These are phyloP conservation scores for Hippasteria phrygiana DNA, from an alignment of 53 echinoderm and acorn worm genomes.

Conservation along the genomic window DNA sequence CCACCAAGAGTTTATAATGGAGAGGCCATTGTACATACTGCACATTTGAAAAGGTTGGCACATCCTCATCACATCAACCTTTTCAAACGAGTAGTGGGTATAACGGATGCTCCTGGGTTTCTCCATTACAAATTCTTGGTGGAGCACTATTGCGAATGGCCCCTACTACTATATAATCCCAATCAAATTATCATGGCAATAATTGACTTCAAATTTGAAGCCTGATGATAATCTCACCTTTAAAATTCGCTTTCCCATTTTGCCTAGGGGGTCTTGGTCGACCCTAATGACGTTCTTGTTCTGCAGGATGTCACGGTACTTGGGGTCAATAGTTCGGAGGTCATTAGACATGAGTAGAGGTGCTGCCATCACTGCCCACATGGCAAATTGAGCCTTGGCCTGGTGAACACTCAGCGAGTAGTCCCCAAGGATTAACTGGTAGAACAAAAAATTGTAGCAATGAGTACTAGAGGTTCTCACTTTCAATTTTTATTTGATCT, in stretches of 20 bases:
- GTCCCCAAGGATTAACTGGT: conserved; percentile 93
- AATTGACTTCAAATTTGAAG: too few species aligned
- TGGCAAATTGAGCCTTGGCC: conserved; percentile 91
- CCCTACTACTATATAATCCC: too few species aligned
- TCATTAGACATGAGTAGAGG: conserved; percentile 99
- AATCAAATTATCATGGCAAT: too few species aligned
- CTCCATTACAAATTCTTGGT: too few species aligned
- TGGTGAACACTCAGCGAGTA: conserved; percentile 89
- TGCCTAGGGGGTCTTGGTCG: conserved; percentile 86
- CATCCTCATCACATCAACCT: too few species aligned
- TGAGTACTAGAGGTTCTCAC: neutral
- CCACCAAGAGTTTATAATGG: too few species aligned
- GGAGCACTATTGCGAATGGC: too few species aligned
- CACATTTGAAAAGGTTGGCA: too few species aligned
- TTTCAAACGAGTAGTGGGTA: too few species aligned
- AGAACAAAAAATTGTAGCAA: neutral
- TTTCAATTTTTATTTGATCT: neutral
- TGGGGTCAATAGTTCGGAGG: conserved; percentile 82
- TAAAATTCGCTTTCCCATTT: conserved; percentile 88
- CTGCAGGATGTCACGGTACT: conserved; percentile 86
- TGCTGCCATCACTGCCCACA: conserved; percentile 97
- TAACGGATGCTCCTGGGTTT: too few species aligned
- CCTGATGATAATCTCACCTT: conserved; percentile 94
- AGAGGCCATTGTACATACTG: too few species aligned
- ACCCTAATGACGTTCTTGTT: conserved; percentile 94